Conservation (phyloP, 2,797 vertebrate genomes). For the Jordanella pulchra region DNA sequence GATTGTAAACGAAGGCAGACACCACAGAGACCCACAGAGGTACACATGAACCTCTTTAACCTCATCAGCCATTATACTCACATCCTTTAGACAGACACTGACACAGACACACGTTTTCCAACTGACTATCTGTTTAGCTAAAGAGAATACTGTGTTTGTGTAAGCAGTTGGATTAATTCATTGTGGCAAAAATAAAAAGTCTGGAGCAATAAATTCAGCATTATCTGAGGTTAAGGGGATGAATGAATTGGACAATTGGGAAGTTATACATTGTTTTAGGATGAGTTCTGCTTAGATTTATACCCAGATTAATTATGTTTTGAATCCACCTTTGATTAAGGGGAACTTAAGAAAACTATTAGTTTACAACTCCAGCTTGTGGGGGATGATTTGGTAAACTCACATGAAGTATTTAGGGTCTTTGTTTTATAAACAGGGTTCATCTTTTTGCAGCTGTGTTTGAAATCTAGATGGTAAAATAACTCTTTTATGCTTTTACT, state of each 20-base stretch:
- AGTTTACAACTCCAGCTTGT: not conserved
- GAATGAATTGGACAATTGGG: not conserved
- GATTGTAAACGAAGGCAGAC: constrained; percentile 69
- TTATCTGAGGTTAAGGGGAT: not conserved
- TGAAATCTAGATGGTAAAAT: not conserved
- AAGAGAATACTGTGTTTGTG: not conserved
- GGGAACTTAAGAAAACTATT: not conserved
- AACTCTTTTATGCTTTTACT: no score
- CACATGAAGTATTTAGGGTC: not conserved
- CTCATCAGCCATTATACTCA: constrained; percentile 50
- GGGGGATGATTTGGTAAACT: not conserved
- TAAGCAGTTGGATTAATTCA: constrained; percentile 2
- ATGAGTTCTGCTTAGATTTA: not conserved
- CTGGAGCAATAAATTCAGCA: not conserved
- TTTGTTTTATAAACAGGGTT: not conserved
- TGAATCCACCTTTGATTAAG: not conserved
- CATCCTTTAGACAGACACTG: constrained; percentile 11
- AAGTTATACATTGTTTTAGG: not conserved
- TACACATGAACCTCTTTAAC: constrained; percentile 46
- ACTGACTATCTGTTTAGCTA: constrained; percentile 49
- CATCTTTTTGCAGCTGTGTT: not conserved
- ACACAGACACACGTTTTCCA: not conserved
- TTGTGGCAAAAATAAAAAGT: not conserved
- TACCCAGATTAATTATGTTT: not conserved
- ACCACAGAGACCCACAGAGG: constrained; percentile 43